Base-by-base conservation (phyloP, 2,113 vertebrate genomes). In the Zosterops japonicus region DNA sequence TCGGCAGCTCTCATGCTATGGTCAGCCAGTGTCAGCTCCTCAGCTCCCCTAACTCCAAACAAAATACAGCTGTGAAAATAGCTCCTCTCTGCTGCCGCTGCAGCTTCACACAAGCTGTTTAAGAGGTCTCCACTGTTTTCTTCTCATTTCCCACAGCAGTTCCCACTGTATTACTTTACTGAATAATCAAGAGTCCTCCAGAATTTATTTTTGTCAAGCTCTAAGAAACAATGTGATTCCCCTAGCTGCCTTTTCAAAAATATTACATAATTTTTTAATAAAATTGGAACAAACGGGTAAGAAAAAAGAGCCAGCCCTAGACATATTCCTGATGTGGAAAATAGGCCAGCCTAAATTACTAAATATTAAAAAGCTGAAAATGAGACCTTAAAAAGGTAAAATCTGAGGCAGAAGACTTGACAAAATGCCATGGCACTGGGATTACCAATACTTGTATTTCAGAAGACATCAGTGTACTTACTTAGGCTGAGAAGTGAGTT, bases 31-130 rank as follows among this genome's bases (percentile, higher is more conserved):
- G 49, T 96, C 92, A 95, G 90, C 83, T 95, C 47, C 72, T 91
- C 80, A 89, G 69, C 60, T 95, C 36, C 84, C 52, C 76, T 72
- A 92, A 86, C 69, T 93, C 92, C 88, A 96, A 95, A 93, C 88
- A 96, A 96, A 96, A 97, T 83, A 92, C 94, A 96, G 96, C 94
- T 96, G 95, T 93, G 76, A 96, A 97, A 96, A 97, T 78, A 96
- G 36, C 57, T 67, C 85, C 79, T 87, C 83, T 88, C 55, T 5
- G 14, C 76, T 87, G 85, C 76, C 0, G 4, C 75, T 90, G 89
- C 77, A 95, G 84, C 56, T 93, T 90, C 90, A 89, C 74, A 93
- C 68, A 60, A 86, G 77, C 42, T 22, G 6, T 74, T 94, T 81
- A 60, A 94, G 89, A 94, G 83, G 85, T 88, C 90, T 86, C 79